Evolutionary conservation across 2,113 vertebrate genomes (phyloP).

Genomic region (Mugil cephalus): DNA sequence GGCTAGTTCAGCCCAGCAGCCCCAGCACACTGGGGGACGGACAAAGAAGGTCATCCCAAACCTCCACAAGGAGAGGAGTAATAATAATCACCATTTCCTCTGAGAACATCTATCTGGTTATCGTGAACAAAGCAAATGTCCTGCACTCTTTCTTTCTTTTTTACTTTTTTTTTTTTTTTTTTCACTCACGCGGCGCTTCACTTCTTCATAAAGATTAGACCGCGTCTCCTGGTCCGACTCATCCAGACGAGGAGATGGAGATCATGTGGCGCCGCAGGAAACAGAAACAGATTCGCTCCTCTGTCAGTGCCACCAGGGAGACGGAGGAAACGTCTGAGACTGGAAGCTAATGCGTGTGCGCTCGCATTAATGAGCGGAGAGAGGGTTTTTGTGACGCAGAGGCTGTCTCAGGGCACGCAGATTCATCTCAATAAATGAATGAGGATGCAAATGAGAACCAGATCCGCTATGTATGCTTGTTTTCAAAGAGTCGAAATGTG

Average conservation of each 20-base stretch:
- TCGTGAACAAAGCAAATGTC: slow-evolving; percentile 35
- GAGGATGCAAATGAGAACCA: slow-evolving; percentile 27
- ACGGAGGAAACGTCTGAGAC: slow-evolving; percentile 8
- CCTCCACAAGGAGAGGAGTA: slow-evolving; percentile 69
- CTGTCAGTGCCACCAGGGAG: slow-evolving; percentile 49
- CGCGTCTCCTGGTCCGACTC: slow-evolving; percentile 47
- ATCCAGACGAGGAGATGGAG: slow-evolving; percentile 33
- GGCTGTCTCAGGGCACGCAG: slow-evolving; percentile 8
- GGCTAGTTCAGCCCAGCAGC: slow-evolving; percentile 68
- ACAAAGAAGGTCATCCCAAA: slow-evolving; percentile 74
- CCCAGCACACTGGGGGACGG: slow-evolving; percentile 53
- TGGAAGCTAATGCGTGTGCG: slow-evolving; percentile 4
- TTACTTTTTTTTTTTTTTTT: not conserved
- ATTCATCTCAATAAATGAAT: slow-evolving; percentile 30
- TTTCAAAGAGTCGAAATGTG: slow-evolving; percentile 26
- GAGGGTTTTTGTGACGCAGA: not conserved
- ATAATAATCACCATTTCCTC: slow-evolving; percentile 74
- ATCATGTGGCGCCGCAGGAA: slow-evolving; percentile 61
- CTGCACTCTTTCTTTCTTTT: not conserved
- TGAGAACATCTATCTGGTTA: slow-evolving; percentile 26
- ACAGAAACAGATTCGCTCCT: slow-evolving; percentile 50
- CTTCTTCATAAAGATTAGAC: slow-evolving; percentile 67
- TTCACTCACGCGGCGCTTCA: not conserved
- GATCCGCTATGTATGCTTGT: slow-evolving; percentile 13
- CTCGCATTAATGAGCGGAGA: slow-evolving; percentile 2